Evolutionary conservation across 2,113 vertebrate species (phyloP), one percentile per base, ranked within the genome.

Genomic region (Leptobrachium ailaonicum): DNA sequence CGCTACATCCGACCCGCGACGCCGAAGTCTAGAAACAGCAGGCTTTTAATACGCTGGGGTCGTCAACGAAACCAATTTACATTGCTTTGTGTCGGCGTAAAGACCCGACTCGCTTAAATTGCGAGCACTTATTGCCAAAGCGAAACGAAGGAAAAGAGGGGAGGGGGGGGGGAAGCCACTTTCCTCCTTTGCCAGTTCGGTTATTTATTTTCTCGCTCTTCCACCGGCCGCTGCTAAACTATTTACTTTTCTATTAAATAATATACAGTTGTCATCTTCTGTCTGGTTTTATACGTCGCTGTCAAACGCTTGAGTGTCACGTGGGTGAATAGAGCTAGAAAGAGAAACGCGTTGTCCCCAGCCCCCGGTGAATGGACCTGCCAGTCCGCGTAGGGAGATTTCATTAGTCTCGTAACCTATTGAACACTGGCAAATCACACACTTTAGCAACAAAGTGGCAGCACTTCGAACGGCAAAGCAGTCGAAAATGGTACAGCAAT

Each of bases 21-120:
- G 20, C 54, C 77, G 85, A 81, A 0, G 0, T 85, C 87, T 83
- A 82, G 41, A 60, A 85, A 88, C 77, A 82, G 82, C 73, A 72
- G 82, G 83, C 83, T 85, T 87, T 85, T 86, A 89, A 88, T 87
- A 86, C 81, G 82, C 87, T 82, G 84, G 83, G 72, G 75, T 64
- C 87, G 86, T 88, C 87, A 90, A 88, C 87, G 88, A 88, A 88
- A 87, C 83, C 89, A 85, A 89, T 89, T 89, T 89, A 85, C 86
- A 86, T 87, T 83, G 77, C 84, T 90, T 90, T 87, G 87, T 77
- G 84, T 83, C 83, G 83, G 82, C 68, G 83, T 86, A 86, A 86
- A 79, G 85, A 80, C 80, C 80, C 82, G 83, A 83, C 86, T 82
- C 83, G 87, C 87, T 90, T 90, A 86, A 90, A 89, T 88, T 88